Base-by-base conservation (phyloP, 2,113 vertebrate species). In the Pipa parva region DNA sequence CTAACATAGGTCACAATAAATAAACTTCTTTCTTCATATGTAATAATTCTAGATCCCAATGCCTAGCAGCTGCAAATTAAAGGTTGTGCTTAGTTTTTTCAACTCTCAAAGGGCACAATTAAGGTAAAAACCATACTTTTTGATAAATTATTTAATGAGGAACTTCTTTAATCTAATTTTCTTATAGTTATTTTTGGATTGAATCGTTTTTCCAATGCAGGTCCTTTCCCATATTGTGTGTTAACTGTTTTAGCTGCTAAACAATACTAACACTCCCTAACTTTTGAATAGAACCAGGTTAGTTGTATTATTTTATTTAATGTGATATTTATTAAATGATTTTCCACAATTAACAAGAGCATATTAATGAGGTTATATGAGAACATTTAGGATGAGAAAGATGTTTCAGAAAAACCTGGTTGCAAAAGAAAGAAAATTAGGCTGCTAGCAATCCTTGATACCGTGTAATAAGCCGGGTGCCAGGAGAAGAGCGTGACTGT, bases 61-160 rank as follows among this genome's bases (percentile, higher is more conserved):
- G 84, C 84, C 77, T 90, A 88, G 88, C 86, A 91, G 89, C 84
- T 90, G 89, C 90, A 91, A 88, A 90, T 90, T 89, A 87, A 90
- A 92, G 88, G 86, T 89, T 91, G 84, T 82, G 83, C 83, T 87
- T 85, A 81, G 84, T 90, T 90, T 87, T 85, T 83, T 78, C 81
- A 85, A 87, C 80, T 90, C 89, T 91, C 90, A 87, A 85, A 90
- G 89, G 90, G 88, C 84, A 88, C 91, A 92, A 91, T 92, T 91
- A 92, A 90, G 88, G 85, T 84, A 84, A 89, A n/a, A 87, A 88
- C 87, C 86, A 88, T 86, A 89, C 90, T 91, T 86, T 88, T 88
- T 91, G 89, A 91, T 91, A 90, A 90, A 90, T 92, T 91, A 91
- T 68, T 82, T 89, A 91, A 91, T 88, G 88, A 90, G 83, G 84